Evolutionary conservation across 2,113 vertebrate genomes (phyloP), one percentile per base, ranked within the genome.

Genomic region (Silurus asotus): DNA sequence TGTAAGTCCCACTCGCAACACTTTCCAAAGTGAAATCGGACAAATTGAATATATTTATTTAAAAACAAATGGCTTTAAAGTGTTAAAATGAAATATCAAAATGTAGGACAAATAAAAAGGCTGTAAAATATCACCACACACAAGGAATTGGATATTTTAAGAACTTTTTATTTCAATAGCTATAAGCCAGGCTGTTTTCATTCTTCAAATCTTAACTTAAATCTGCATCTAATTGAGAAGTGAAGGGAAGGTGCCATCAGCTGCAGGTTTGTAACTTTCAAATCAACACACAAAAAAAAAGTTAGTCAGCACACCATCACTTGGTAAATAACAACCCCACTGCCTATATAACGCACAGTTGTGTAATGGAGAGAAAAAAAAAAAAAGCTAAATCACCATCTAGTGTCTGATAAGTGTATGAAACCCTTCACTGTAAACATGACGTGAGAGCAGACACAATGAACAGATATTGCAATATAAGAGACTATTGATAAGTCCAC

Each of bases 351-450:
- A 79, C 20, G 28, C 5, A 58, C 14, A 58, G 25, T n/a, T 77
- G 13, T 55, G 53, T 19, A 77, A n/a, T 19, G 49, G 70, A 8
- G 11, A 5, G 17, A 6, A 45, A 0, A 28, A 7, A n/a, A n/a
- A 83, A 75, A 75, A 49, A 25, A 84, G 2, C 69, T 75, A 0
- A 81, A 53, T 20, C 56, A 84, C 6, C n/a, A 59, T 7, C 59
- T 37, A 59, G 37, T 45, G 23, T 17, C n/a, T 61, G 23, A 53
- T 72, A 19, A 8, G 19, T 15, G 56, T 62, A 5, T 51, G 20
- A 74, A 49, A 55, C 56, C 4, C 56, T 84, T 72, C 0, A 45
- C 19, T 62, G 85, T 86, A 86, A 86, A 86, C 78, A 86, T 49
- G 45, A 81, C 20, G 20, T 45, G 8, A 84, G 70, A 53, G n/a